Base-by-base conservation (phyloP, 2,888 invertebrate species). In the Drosophila kuntzei region DNA sequence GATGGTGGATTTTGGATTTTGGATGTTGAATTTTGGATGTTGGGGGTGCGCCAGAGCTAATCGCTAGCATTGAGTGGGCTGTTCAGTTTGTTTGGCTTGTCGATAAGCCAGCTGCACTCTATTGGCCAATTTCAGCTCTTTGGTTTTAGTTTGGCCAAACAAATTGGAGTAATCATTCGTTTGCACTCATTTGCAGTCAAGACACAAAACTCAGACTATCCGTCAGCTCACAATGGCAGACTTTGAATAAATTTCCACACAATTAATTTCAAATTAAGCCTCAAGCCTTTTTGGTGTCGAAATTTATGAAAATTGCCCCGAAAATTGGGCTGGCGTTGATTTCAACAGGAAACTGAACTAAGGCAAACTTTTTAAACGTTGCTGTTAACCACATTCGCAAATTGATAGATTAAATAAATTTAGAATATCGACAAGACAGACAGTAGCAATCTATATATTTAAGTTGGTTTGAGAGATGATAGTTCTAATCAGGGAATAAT, bases 251-350 rank as follows among this genome's bases (percentile, higher is more conserved):
- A 80, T 87, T 81, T 82, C 76, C 50, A 69, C 68, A 80, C 90
- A 90, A 90, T 90, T 90, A 90, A 90, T 90, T 87, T 87, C 81
- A 76, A 90, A 90, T 90, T 89, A 90, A 76, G 90, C 83, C 74
- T 53, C 71, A 63, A 80, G 81, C 85, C 44, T 54, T 61, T 68
- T 76, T 44, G 67, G 80, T 78, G 72, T 72, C 66, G 82, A 79
- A 76, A 80, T 69, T 76, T 73, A 85, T 73, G 79, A 79, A 79
- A 76, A 76, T 73, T 76, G 74, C 65, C 32, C 29, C 34, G 20
- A 20, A 74, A 86, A 86, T 86, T 69, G 65, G 41, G 1, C 59
- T 37, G 34, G 50, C 37, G 47, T 44, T 50, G 71, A 51, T 54
- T 58, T 60, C 49, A 61, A 39, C 39, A 61, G 64, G 53, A 68